Evolutionary conservation across 2,113 vertebrate genomes (phyloP).

Genomic region (Eulacestoma nigropectus): DNA sequence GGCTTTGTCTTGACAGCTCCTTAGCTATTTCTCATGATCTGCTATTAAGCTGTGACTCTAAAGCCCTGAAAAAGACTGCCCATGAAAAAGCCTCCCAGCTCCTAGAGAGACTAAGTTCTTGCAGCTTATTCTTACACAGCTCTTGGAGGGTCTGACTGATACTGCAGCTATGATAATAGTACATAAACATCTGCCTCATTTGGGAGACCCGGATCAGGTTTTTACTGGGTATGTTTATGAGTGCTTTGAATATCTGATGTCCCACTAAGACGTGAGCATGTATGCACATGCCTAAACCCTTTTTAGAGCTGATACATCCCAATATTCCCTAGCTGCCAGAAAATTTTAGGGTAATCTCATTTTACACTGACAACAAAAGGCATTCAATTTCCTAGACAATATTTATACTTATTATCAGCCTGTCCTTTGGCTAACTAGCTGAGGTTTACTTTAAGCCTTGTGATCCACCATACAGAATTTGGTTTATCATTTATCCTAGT

Average conservation of each 20-base stretch:
- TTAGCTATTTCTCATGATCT: not conserved
- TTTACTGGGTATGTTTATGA: not conserved
- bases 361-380: conserved; percentile 50
- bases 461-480: conserved; percentile 1
- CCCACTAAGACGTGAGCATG: not conserved
- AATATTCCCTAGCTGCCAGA: not conserved
- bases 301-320: not conserved
- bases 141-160: not conserved
- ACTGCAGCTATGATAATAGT: not conserved
- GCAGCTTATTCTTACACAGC: not conserved
- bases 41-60: not conserved
- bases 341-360: conserved; percentile 48
- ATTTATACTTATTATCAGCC: conserved; percentile 20
- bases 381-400: conserved; percentile 50
- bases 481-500: conserved; percentile 18
- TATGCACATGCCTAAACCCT: not conserved
- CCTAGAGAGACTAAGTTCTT: not conserved
- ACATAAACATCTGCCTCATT: not conserved
- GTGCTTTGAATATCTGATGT: not conserved
- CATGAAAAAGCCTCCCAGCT: not conserved
- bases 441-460: conserved; percentile 35
- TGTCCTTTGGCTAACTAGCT: conserved; percentile 46
- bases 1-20: conserved; percentile 17
- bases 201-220: not conserved
- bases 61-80: not conserved